phyloP scores from a whole-genome alignment of 2,888 invertebrate genomes.

The Phyllotreta cruciferae region DNA sequence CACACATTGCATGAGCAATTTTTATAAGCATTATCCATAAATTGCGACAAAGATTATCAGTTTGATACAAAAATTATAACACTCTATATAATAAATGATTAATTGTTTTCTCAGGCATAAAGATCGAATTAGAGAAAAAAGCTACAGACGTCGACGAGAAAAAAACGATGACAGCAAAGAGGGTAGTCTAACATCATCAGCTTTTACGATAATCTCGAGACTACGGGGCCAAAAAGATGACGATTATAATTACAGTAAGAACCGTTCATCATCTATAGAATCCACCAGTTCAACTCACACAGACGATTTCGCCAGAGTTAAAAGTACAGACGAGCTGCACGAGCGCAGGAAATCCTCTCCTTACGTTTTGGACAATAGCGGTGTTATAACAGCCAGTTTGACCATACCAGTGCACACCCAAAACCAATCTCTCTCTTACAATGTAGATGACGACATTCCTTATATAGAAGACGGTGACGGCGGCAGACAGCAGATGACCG shows the following conservation, averaged over 20 bases:
- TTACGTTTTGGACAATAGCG: slow-evolving; percentile 64
- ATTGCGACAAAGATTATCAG: too few species aligned
- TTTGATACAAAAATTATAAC: too few species aligned
- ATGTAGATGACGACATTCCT: slow-evolving; percentile 72
- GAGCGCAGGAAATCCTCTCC: slow-evolving; percentile 68
- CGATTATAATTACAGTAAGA: slow-evolving; percentile 57
- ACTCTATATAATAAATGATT: too few species aligned
- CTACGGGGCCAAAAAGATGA: slow-evolving; percentile 56
- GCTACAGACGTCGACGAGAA: slow-evolving; percentile 63
- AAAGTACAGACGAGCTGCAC: slow-evolving; percentile 45
- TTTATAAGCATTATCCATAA: too few species aligned
- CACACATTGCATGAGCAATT: too few species aligned
- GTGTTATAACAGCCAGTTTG: slow-evolving; percentile 80
- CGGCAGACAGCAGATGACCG: slow-evolving; percentile 56
- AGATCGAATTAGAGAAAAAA: slow-evolving; percentile 58
- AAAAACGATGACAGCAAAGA: slow-evolving; percentile 55
- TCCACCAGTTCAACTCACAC: slow-evolving; percentile 62
- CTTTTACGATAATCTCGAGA: slow-evolving; percentile 66
- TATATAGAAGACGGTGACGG: slow-evolving; percentile 68
- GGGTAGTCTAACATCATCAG: slow-evolving; percentile 62
- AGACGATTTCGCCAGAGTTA: slow-evolving; percentile 61
- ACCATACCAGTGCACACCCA: slow-evolving; percentile 70
- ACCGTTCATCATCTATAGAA: slow-evolving; percentile 57
- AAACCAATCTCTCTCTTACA: slow-evolving; percentile 59
- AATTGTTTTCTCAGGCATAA: slow-evolving; percentile 52